phyloP scores from a whole-genome alignment of 2,797 vertebrate species.

The Bryconaethiops microstoma region DNA sequence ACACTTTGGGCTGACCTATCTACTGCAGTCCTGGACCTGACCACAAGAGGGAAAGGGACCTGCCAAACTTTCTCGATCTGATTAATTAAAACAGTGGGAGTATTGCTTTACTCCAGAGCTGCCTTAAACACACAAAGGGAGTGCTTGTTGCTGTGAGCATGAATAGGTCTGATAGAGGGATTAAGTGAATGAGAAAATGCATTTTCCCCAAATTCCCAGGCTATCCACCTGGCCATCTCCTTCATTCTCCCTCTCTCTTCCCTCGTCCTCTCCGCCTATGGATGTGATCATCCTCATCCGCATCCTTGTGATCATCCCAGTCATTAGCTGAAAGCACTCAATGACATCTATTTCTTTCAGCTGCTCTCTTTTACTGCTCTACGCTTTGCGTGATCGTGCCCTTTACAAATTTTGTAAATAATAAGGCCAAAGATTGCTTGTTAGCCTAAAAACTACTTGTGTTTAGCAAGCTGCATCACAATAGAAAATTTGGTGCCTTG shows the following conservation, averaged over 20 bases:
- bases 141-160: slow-evolving; percentile 15
- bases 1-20: neutral
- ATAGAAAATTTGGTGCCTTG: too few relatives aligned
- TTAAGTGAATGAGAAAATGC: slow-evolving; percentile 24
- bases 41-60: slow-evolving; percentile 6
- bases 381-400: neutral
- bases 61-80: slow-evolving; percentile 15
- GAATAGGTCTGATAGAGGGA: neutral
- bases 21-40: slow-evolving; percentile 3
- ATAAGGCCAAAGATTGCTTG: too few relatives aligned
- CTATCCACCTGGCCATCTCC: slow-evolving; percentile 6
- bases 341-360: neutral
- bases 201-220: slow-evolving; percentile 32
- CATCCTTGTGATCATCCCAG: too few relatives aligned
- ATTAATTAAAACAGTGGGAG: neutral
- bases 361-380: neutral
- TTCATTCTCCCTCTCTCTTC: slow-evolving; percentile 30
- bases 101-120: slow-evolving; percentile 46
- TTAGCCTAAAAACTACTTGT: too few relatives aligned
- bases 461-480: too few relatives aligned
- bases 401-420: too few relatives aligned
- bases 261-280: neutral
- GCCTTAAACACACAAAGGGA: slow-evolving; percentile 34
- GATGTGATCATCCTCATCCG: neutral
- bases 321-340: neutral